Conservation (phyloP, 2,888 invertebrate genomes). For the Mellilla xanthometata region DNA sequence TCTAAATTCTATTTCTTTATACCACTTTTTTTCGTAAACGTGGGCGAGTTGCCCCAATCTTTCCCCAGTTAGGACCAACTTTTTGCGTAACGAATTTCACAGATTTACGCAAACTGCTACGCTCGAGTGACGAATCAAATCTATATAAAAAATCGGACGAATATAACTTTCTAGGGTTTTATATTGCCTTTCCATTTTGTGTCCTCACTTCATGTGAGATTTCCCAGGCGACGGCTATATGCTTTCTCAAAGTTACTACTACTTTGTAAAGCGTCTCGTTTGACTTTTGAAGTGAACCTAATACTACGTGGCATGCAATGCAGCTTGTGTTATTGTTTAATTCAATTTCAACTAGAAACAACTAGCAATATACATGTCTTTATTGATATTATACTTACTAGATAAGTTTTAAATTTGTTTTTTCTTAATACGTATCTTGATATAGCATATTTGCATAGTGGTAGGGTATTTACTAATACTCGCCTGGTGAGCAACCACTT, state of each 20-base stretch:
- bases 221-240: slow-evolving; percentile 19
- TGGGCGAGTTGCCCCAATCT: slow-evolving; percentile 9
- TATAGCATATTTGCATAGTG: too few species aligned
- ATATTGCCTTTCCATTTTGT: slow-evolving; percentile 27
- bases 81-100: slow-evolving; percentile 12
- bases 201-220: slow-evolving; percentile 26
- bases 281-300: slow-evolving; percentile 12
- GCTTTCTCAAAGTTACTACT: slow-evolving; percentile 12
- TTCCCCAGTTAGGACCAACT: slow-evolving; percentile 13
- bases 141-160: slow-evolving; percentile 17
- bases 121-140: slow-evolving; percentile 21
- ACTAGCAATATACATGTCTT: too few species aligned
- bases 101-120: slow-evolving; percentile 11
- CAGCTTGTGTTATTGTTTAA: neutral
- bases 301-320: neutral
- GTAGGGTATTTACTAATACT: too few species aligned
- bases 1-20: slow-evolving; percentile 8
- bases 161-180: slow-evolving; percentile 24
- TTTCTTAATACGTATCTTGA: too few species aligned
- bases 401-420: too few species aligned
- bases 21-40: slow-evolving; percentile 5
- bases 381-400: too few species aligned
- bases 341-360: too few species aligned
- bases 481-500: too few species aligned
- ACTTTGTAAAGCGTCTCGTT: slow-evolving; percentile 11